A percentile compares a stretch with the other conserved stretches of the same genome.
phyloP scores from a whole-genome alignment of 2,888 invertebrate species.

The Thera obeliscata region DNA sequence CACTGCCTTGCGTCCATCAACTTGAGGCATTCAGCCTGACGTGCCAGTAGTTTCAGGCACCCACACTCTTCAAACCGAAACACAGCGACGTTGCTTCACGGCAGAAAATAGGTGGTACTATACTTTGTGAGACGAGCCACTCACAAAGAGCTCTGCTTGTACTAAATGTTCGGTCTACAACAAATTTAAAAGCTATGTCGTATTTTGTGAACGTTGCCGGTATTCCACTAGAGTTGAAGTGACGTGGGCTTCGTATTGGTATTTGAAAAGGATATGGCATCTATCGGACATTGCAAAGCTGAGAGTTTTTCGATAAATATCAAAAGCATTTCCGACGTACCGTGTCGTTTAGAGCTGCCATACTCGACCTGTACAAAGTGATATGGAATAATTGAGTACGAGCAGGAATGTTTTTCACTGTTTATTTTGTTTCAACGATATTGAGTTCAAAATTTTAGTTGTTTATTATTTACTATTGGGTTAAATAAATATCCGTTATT shows the following conservation, averaged over 20 bases:
- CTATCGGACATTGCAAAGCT: slow-evolving; percentile 4
- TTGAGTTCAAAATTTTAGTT: not conserved
- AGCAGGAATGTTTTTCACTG: not conserved
- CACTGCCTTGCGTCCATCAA: too few species aligned
- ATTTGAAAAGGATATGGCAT: slow-evolving; percentile 14
- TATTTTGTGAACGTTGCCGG: not conserved
- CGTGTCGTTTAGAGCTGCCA: not conserved
- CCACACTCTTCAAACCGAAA: too few species aligned
- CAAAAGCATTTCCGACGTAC: slow-evolving; percentile 9
- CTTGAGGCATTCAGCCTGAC: too few species aligned
- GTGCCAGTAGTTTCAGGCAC: too few species aligned
- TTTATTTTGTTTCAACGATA: not conserved
- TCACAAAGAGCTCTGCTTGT: too few species aligned
- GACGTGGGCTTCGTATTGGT: slow-evolving; percentile 1
- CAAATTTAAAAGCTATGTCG: not conserved
- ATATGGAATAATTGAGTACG: not conserved
- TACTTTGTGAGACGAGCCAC: too few species aligned
- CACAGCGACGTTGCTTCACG: too few species aligned
- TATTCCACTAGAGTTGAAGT: slow-evolving; percentile 6
- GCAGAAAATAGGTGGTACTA: too few species aligned
- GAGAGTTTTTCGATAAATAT: slow-evolving; percentile 18
- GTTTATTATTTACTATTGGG: too few species aligned
- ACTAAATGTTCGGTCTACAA: too few species aligned
- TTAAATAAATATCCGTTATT: too few species aligned
- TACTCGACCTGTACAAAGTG: not conserved